Base-by-base conservation (phyloP, 2,797 vertebrate genomes). In the Rhynchonycteris naso region DNA sequence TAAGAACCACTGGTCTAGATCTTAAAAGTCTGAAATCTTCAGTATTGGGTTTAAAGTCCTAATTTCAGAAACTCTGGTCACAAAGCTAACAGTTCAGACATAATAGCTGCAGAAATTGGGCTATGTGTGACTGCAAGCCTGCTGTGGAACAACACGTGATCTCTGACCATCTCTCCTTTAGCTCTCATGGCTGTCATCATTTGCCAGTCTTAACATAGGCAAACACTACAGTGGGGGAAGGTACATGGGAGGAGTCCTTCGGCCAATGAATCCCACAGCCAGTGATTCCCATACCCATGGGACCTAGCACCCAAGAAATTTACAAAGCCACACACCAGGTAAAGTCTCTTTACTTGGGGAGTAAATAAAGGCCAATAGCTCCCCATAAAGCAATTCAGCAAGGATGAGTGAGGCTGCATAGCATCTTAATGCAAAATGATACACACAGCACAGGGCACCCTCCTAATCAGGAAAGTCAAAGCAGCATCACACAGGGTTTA, bases 281-380 rank as follows among this genome's bases (percentile, higher is more conserved):
- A 54, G 14, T 33, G 47, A 65, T 61, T 47, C 14, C 38, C 30
- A 30, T 14, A 30, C 4, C 21, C 43, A 8, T 14, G 28, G n/a
- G 38, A 9, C 24, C 61, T 66, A 59, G 10, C 33, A 66, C 5
- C 69, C 59, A 69, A 66, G 30, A 14, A 72, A 68, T 18, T 38
- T 52, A 68, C 26, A 86, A 52, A 88, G 38, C 54, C n/a, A 28
- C 33, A 75, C 54, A 68, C 28, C 54, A 76, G 75, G 30, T n/a
- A 94, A 80, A 61, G 52, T 63, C 50, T 83, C 52, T 79, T 71
- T 52, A 47, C 4, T 11, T 11, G 22, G 56, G 38, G 43, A 52
- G 13, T 89, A 89, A 86, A 72, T 66, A 90, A 87, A 96, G 78
- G 81, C 50, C 80, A 81, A 3, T 2, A 28, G 56, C 72, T 89